Conservation (phyloP, 1,140 invertebrate genomes). For the Monomorium pharaonis region DNA sequence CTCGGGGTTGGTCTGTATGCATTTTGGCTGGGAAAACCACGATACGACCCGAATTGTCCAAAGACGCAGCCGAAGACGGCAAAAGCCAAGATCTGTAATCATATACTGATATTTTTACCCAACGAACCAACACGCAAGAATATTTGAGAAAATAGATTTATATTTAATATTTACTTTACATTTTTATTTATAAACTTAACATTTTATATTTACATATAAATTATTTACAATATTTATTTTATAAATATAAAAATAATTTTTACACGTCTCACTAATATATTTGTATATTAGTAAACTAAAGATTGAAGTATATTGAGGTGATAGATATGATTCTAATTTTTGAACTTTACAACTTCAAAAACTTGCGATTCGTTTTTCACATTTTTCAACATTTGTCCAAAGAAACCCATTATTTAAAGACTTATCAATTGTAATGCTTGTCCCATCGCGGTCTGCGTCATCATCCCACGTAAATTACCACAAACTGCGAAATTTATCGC, state of each 20-base stretch:
- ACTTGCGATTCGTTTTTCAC: background rate
- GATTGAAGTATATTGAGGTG: background rate
- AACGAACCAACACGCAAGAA: background rate
- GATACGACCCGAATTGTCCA: slow-evolving; percentile 76
- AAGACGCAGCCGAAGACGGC: slow-evolving; percentile 75
- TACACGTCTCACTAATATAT: background rate
- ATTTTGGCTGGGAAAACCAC: slow-evolving; percentile 73
- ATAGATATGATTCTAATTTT: background rate
- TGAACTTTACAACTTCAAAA: background rate
- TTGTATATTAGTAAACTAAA: background rate
- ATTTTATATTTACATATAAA: no score
- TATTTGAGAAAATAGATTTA: background rate
- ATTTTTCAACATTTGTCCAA: background rate
- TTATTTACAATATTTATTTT: slow-evolving; percentile 4
- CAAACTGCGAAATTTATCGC: background rate
- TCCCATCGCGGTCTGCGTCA: background rate
- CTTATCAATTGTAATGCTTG: background rate
- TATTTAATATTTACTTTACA: no score
- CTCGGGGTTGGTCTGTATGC: slow-evolving; percentile 69
- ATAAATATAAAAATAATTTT: slow-evolving; percentile 7
- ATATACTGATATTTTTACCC: background rate
- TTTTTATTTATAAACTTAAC: background rate
- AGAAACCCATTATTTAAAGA: background rate
- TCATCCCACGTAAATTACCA: background rate
- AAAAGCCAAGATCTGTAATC: slow-evolving; percentile 79